Base-by-base conservation (phyloP, 2,888 invertebrate species). In the Lamproptera curius region DNA sequence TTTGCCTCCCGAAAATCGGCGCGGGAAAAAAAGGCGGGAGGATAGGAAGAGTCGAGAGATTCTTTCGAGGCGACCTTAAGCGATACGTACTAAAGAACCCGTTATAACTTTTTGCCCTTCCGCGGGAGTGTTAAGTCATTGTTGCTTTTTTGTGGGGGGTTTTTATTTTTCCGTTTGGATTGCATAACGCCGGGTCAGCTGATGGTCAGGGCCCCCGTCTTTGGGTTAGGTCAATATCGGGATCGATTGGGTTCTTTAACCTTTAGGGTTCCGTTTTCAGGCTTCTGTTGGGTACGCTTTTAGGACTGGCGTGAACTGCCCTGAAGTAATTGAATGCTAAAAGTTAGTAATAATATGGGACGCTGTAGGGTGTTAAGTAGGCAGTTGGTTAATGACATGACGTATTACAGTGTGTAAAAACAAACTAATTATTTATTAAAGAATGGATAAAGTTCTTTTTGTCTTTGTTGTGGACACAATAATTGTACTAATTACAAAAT, bases 91-190 rank as follows among this genome's bases (percentile, higher is more conserved):
- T 59, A 63, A 52, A 57, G 70, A 77, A 77, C 76, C 86, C 86
- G 86, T 86, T 85, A 84, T 55, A 54, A 59, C 63, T 76, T 81
- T 79, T 84, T 80, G 77, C 73, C 75, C 71, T 69, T 62, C 51
- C 53, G 46, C 41, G 46, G 58, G 62, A 63, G 57, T 59, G 62
- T 62, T 60, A 58, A 63, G 61, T 64, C 60, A 62, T 67, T 65
- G 61, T 58, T 54, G 63, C 60, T 67, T 70, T 61, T 66, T 70
- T 67, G 62, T 65, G 62, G 56, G 62, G 46, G n/a, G n/a, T n/a
- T n/a, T n/a, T 54, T 56, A 56, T 34, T 55, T 67, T 68, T 68
- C 60, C 59, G 53, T 57, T 61, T 63, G 57, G 65, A 66, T 76
- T 76, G 71, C 73, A 70, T 73, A 75, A 76, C 58, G 49, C 55